A percentile compares a stretch with the other conserved stretches of the same genome.
Evolutionary conservation across 2,888 invertebrate species (phyloP).

Genomic region (Pterobdella sp.): DNA sequence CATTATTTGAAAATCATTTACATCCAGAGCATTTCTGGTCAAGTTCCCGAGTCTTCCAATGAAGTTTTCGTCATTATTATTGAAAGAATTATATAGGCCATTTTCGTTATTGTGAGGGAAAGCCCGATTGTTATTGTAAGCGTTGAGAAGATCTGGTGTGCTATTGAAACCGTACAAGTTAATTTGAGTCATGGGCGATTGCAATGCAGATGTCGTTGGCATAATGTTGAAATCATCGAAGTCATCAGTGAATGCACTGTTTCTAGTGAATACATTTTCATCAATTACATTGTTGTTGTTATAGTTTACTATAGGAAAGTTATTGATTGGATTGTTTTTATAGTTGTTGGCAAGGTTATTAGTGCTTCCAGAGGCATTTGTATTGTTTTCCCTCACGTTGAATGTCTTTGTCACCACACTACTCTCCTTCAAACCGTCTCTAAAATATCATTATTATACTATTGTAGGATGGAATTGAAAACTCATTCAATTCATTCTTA

Average conservation of each 20-base stretch:
- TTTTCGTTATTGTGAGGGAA: not conserved
- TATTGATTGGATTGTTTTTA: not conserved
- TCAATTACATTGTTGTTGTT: slow-evolving; percentile 15
- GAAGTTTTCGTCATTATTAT: not conserved
- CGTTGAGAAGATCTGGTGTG: not conserved
- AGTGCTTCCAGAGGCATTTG: not conserved
- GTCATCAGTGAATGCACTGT: not conserved
- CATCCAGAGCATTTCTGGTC: slow-evolving; percentile 47
- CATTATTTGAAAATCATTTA: slow-evolving; percentile 7
- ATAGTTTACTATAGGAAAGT: not conserved
- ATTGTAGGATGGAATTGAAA: not conserved
- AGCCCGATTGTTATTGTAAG: not conserved
- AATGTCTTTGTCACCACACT: slow-evolving; percentile 49
- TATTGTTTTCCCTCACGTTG: slow-evolving; percentile 43
- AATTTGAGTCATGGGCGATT: not conserved
- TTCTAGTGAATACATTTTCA: slow-evolving; percentile 5
- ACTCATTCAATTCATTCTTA: not conserved
- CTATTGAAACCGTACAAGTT: not conserved
- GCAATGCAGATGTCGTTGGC: not conserved
- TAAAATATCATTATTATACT: slow-evolving; percentile 29
- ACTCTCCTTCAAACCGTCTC: slow-evolving; percentile 48
- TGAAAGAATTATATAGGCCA: not conserved
- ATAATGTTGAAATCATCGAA: not conserved
- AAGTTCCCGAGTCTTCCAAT: slow-evolving; percentile 43
- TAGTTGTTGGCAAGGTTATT: not conserved